Conservation (phyloP, 2,797 vertebrate species). For the Hyperoplus lanceolatus region DNA sequence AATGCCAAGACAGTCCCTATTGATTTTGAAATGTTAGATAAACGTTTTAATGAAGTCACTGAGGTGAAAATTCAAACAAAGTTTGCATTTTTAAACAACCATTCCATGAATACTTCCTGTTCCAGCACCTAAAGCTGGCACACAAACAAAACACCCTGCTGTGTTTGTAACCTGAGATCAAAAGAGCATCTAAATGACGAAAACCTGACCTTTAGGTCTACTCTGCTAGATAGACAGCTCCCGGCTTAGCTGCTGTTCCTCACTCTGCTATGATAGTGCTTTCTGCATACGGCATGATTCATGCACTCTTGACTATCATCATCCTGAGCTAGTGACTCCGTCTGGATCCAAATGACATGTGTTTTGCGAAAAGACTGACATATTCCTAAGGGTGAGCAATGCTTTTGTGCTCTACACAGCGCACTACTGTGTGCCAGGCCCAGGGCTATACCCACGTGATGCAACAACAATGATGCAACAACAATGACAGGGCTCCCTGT, state of each 20-base stretch:
- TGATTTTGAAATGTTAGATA: conserved; percentile 24
- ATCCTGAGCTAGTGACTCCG: conserved; percentile 50
- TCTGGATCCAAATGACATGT: conserved; percentile 60
- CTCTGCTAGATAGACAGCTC: conserved; percentile 21
- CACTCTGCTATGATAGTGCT: conserved; percentile 30
- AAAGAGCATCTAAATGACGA: conserved; percentile 46
- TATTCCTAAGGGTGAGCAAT: conserved; percentile 71
- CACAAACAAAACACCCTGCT: background rate
- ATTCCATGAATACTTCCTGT: conserved; percentile 6
- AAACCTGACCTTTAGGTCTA: conserved; percentile 51
- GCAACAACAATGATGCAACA: conserved; percentile 74
- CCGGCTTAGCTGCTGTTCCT: conserved; percentile 27
- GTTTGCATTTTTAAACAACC: conserved; percentile 13
- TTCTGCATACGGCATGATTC: conserved; percentile 61
- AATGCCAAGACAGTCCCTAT: conserved; percentile 6
- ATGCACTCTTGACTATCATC: conserved; percentile 56
- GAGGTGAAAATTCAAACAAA: conserved; percentile 9
- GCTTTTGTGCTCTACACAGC: conserved; percentile 75
- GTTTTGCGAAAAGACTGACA: conserved; percentile 68
- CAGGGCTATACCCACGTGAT: conserved; percentile 63
- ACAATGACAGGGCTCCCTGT: conserved; percentile 76
- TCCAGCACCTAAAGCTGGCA: conserved; percentile 24
- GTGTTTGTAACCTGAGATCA: conserved; percentile 37
- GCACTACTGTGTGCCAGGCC: conserved; percentile 72
- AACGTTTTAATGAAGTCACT: conserved; percentile 8